phyloP scores from a whole-genome alignment of 92 coral and sea anemone genomes.

The Paragorgia papillata region DNA sequence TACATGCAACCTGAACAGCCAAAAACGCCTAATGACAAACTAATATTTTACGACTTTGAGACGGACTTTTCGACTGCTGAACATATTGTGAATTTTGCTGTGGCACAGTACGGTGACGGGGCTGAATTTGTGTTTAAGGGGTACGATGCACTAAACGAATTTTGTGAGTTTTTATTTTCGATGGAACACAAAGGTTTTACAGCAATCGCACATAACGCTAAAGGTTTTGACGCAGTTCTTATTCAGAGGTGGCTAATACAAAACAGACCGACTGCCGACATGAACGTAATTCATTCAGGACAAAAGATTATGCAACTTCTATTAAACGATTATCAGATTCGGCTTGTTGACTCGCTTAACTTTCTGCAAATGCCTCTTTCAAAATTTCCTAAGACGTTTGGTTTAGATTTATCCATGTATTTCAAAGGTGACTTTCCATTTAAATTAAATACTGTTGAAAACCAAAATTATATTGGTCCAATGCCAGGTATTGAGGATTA shows the following conservation, averaged over 20 bases:
- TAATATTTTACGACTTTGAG: conserved; percentile 26
- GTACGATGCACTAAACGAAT: conserved; percentile 11
- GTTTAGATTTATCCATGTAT: background rate
- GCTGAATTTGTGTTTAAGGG: conserved; percentile 31
- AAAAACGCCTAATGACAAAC: background rate
- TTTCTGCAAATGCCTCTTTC: conserved; percentile 12
- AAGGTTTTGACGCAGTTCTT: conserved; percentile 1
- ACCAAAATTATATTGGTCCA: conserved; percentile 1
- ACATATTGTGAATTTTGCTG: conserved; percentile 5
- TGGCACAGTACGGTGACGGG: conserved; percentile 16
- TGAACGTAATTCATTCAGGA: conserved; percentile 24
- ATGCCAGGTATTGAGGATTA: conserved; percentile 1
- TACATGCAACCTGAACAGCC: no score
- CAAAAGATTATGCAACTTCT: conserved; percentile 12
- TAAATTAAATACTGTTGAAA: background rate
- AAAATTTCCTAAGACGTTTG: conserved; percentile 1
- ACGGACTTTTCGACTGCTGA: background rate
- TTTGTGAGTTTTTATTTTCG: conserved; percentile 34
- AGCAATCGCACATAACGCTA: background rate
- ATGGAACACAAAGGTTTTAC: conserved; percentile 3
- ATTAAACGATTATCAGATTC: background rate
- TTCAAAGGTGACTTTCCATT: background rate
- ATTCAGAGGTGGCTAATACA: conserved; percentile 36
- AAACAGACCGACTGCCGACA: conserved; percentile 42
- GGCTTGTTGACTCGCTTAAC: background rate